A percentile compares a stretch with the other conserved stretches of the same genome.
Conservation (phyloP, 2,113 vertebrate species). For the Poicephalus meyeri region DNA sequence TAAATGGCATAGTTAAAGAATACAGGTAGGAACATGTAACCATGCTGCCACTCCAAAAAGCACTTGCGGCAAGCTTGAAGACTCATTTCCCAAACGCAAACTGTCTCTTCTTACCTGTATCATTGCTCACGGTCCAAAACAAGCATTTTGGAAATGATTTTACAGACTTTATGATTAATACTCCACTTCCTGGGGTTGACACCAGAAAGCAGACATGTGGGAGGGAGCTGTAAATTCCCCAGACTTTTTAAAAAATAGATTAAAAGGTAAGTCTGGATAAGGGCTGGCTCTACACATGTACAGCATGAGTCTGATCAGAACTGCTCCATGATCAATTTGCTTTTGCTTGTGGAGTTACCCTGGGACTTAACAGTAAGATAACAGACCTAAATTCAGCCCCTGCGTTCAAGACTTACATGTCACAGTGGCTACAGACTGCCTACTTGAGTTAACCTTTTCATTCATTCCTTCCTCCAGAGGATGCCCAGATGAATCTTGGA, state of each 20-base stretch:
- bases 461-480: not conserved
- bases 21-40: not conserved
- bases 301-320: not conserved
- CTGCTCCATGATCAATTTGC: not conserved
- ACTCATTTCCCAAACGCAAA: not conserved
- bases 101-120: not conserved
- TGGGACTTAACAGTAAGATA: not conserved
- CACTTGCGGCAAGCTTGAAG: not conserved
- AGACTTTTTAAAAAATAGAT: slow-evolving; percentile 34
- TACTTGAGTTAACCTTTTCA: not conserved
- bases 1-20: not conserved
- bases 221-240: slow-evolving; percentile 46
- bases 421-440: not conserved
- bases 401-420: not conserved
- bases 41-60: not conserved
- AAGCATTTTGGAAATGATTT: not conserved
- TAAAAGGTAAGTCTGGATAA: not conserved
- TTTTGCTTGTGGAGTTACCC: not conserved
- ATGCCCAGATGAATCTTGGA: not conserved
- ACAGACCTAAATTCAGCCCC: not conserved
- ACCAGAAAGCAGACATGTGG: slow-evolving; percentile 32
- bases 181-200: slow-evolving; percentile 9
- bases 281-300: not conserved
- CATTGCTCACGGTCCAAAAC: not conserved
- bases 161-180: slow-evolving; percentile 32